These are phyloP conservation scores for Meriones psammophilus DNA, from an alignment of 2,797 vertebrate genomes.

Conservation along the genomic window DNA sequence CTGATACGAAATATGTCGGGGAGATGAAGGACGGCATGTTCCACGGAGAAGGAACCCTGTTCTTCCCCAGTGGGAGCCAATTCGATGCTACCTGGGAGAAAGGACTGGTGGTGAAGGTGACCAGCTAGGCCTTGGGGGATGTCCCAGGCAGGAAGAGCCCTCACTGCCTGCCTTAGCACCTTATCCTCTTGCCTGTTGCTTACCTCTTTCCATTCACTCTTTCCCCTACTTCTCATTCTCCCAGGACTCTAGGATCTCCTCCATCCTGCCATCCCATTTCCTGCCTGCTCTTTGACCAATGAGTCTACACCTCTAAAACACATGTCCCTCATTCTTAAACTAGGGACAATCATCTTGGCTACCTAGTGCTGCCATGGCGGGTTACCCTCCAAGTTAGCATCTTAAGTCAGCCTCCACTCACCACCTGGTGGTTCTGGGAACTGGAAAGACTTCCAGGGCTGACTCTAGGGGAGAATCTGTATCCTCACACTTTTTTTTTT, in stretches of 20 bases:
- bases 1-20: slow-evolving; percentile 92
- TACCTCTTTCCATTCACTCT: neutral
- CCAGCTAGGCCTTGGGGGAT: neutral
- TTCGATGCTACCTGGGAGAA: slow-evolving; percentile 93
- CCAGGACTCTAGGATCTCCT: neutral
- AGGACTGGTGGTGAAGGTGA: slow-evolving; percentile 92
- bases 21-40: slow-evolving; percentile 94
- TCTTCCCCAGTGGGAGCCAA: slow-evolving; percentile 91
- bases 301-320: slow-evolving; percentile 44
- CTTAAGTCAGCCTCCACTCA: slow-evolving; percentile 4
- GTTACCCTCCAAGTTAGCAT: neutral
- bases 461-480: neutral
- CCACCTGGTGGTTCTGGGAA: neutral
- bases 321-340: neutral
- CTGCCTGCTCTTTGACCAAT: neutral
- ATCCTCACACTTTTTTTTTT: slow-evolving; percentile 12
- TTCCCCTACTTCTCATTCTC: neutral
- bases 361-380: neutral
- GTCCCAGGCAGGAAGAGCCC: neutral
- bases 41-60: slow-evolving; percentile 94
- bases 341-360: neutral
- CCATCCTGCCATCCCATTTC: neutral
- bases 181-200: neutral
- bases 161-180: neutral
- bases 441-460: neutral